Evolutionary conservation across 2,888 invertebrate species (phyloP).

Genomic region (Crossocerus cetratus): DNA sequence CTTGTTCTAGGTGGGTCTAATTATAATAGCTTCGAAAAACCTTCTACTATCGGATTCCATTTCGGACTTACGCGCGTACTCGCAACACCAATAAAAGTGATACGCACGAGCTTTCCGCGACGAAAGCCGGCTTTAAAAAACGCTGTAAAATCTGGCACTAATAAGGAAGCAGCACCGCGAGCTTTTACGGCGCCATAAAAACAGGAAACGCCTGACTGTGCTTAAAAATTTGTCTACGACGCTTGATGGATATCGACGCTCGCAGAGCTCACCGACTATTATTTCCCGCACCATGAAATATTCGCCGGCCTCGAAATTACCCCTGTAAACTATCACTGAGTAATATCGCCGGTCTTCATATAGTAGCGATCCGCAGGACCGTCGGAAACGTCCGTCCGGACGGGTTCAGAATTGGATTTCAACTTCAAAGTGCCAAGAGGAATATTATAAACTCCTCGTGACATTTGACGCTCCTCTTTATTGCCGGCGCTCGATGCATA

Average conservation of each 20-base stretch:
- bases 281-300: background rate
- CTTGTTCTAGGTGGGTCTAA: too few relatives aligned
- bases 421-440: too few relatives aligned
- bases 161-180: background rate
- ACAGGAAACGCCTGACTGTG: background rate
- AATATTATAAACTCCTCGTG: too few relatives aligned
- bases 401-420: too few relatives aligned
- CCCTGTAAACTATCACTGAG: background rate
- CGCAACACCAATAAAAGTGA: background rate
- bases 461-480: too few relatives aligned
- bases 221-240: background rate
- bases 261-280: background rate
- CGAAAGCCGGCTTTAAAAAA: background rate
- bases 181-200: background rate
- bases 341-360: too few relatives aligned
- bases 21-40: too few relatives aligned
- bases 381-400: too few relatives aligned
- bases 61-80: background rate
- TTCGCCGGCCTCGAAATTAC: background rate
- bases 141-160: slow-evolving; percentile 1
- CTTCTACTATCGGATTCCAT: background rate
- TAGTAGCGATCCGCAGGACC: too few relatives aligned
- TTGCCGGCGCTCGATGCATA: too few relatives aligned
- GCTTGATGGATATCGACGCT: background rate
- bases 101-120: background rate